A percentile compares a stretch with the other conserved stretches of the same genome.
These are phyloP conservation scores for Turritopsis rubra DNA, from an alignment of 30 jellyfish, hydroid and myxozoan species.

Conservation along the genomic window DNA sequence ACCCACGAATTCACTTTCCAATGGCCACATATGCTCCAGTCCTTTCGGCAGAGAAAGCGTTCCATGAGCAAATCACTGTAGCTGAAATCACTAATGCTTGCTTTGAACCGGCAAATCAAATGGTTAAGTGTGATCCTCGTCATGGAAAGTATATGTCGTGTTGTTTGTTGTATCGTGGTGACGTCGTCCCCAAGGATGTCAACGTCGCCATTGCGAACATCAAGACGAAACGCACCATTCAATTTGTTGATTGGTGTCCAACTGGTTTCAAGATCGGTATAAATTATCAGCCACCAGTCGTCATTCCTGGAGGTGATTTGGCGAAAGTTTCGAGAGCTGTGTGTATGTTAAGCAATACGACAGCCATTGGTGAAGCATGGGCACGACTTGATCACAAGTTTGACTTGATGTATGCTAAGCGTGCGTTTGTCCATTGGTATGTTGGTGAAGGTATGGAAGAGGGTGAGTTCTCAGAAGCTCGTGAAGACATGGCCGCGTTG, in stretches of 20 bases:
- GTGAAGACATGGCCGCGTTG: conserved; percentile 29
- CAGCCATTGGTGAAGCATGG: conserved; percentile 37
- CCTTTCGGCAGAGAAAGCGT: conserved; percentile 16
- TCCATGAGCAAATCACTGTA: conserved; percentile 30
- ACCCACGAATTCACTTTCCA: conserved; percentile 32
- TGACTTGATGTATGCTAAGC: conserved; percentile 30
- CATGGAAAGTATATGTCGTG: conserved; percentile 35
- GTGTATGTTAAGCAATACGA: conserved; percentile 33
- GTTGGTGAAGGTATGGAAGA: conserved; percentile 41
- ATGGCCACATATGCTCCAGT: conserved; percentile 27
- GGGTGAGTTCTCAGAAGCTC: conserved; percentile 37
- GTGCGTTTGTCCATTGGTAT: conserved; percentile 34
- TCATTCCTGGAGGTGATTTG: conserved; percentile 30
- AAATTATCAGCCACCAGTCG: conserved; percentile 25
- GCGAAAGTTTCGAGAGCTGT: conserved; percentile 34
- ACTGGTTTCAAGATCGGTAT: conserved; percentile 25
- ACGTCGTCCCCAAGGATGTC: conserved; percentile 32
- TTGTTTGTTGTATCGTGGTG: conserved; percentile 37
- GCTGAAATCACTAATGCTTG: conserved; percentile 36
- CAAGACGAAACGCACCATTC: conserved; percentile 35
- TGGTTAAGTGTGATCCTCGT: conserved; percentile 37
- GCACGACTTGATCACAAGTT: conserved; percentile 38
- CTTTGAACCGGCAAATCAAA: conserved; percentile 27
- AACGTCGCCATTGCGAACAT: conserved; percentile 24
- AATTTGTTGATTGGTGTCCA: conserved; percentile 19